Evolutionary conservation across 2,113 vertebrate species (phyloP), one percentile per base, ranked within the genome.

Genomic region (Planiliza haematocheilus): DNA sequence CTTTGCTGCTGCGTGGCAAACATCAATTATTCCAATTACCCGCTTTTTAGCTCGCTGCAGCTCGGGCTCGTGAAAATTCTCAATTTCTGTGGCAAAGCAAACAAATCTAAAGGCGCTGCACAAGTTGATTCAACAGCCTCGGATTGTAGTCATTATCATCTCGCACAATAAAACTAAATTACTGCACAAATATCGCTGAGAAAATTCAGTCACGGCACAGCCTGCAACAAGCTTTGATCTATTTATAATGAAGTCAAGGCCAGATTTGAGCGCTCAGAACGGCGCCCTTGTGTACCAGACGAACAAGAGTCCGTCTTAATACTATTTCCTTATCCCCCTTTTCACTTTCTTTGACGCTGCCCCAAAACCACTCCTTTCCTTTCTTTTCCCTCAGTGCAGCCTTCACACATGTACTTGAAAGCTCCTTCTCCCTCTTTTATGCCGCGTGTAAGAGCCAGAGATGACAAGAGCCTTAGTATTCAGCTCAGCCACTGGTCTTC

Each of bases 401-500:
- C 60, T 66, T 59, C 56, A 61, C 56, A 74, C 57, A 71, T 7
- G 4, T 43, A 57, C 20, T 52, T 76, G n/a, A 76, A 82, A 61
- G 66, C 53, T 64, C 38, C 49, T 20, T 39, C 65, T 30, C 34
- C 42, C 43, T 34, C 16, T 51, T 64, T 62, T 61, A 70, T 4
- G 69, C 65, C 73, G 79, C 55, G 71, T 8, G 7, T 36, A 52
- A 69, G 37, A 34, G 50, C 69, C 46, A 63, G 14, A 77, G 50
- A 81, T 53, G 67, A 82, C 77, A 73, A 59, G 52, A 59, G n/a
- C 58, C 56, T 88, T 76, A 65, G 81, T 66, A 84, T 86, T 84
- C 87, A 63, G 64, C 56, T 76, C 75, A 85, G 24, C 68, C 69
- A 18, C 36, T 65, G 42, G 17, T 66, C 39, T 51, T 59, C 70